phyloP scores from a whole-genome alignment of 2,888 invertebrate genomes.

The Selenia dentaria region DNA sequence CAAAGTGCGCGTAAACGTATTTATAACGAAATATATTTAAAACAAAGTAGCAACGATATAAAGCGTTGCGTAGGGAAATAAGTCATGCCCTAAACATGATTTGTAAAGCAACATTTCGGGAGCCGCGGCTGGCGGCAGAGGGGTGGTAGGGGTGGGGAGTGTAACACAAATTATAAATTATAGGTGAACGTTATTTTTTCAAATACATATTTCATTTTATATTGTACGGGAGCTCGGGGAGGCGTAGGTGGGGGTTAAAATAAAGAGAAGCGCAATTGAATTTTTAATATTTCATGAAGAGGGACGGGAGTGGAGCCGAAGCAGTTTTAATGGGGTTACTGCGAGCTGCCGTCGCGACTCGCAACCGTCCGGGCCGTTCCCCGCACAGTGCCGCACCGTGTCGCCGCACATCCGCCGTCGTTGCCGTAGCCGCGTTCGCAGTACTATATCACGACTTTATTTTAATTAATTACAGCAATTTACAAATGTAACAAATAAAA shows the following conservation, averaged over 20 bases:
- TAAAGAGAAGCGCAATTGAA: slow-evolving; percentile 85
- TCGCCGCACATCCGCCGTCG: no score
- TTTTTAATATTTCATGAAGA: slow-evolving; percentile 85
- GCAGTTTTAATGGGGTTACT: slow-evolving; percentile 80
- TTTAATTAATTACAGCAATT: no score
- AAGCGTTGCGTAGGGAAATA: slow-evolving; percentile 32
- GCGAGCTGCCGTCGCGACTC: slow-evolving; percentile 28
- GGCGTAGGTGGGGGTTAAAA: slow-evolving; percentile 78
- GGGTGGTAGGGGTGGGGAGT: slow-evolving; percentile 43
- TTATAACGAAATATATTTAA: slow-evolving; percentile 21
- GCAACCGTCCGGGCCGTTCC: background rate
- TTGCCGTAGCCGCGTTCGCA: no score
- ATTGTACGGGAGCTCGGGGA: slow-evolving; percentile 72
- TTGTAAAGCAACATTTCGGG: slow-evolving; percentile 34
- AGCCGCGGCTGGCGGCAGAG: slow-evolving; percentile 19
- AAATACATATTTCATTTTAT: slow-evolving; percentile 83
- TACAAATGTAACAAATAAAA: no score
- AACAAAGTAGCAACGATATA: slow-evolving; percentile 17
- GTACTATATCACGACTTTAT: no score
- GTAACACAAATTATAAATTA: slow-evolving; percentile 81
- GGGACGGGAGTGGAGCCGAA: slow-evolving; percentile 68
- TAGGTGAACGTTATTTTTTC: slow-evolving; percentile 80
- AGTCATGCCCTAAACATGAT: slow-evolving; percentile 36
- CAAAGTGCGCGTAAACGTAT: slow-evolving; percentile 15
- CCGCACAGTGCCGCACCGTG: background rate